Evolutionary conservation across 2,888 invertebrate genomes (phyloP).

Genomic region (Perithous albicinctus): DNA sequence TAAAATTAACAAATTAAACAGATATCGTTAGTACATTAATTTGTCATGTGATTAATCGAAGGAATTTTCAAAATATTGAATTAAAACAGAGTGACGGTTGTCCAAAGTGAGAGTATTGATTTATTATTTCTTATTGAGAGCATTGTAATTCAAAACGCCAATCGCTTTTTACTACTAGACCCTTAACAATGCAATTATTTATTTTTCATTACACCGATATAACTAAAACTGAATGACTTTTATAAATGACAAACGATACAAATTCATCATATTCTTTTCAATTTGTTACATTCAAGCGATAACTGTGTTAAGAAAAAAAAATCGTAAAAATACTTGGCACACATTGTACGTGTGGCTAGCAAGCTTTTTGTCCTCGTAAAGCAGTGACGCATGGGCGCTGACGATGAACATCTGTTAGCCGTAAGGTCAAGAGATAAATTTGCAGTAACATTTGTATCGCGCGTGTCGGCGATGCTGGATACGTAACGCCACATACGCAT

Average conservation of each 20-base stretch:
- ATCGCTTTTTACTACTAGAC: too few species aligned
- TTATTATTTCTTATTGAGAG: too few species aligned
- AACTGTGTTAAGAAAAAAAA: neutral
- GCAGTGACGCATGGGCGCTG: neutral
- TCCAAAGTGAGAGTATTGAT: too few species aligned
- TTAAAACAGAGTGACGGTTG: too few species aligned
- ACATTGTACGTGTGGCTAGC: neutral
- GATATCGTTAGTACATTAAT: too few species aligned
- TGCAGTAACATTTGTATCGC: slow-evolving; percentile 28
- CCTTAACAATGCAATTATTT: too few species aligned
- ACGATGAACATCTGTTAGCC: slow-evolving; percentile 1
- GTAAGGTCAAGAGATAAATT: slow-evolving; percentile 35
- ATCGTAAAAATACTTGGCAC: neutral
- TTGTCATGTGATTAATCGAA: too few species aligned
- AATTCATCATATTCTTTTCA: neutral
- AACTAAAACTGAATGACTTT: neutral
- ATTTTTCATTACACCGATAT: neutral
- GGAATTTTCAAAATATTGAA: too few species aligned
- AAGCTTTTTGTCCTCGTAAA: neutral
- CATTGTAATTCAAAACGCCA: too few species aligned
- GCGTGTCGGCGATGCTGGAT: slow-evolving; percentile 28
- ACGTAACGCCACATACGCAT: neutral
- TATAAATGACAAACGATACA: neutral
- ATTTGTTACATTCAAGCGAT: neutral
- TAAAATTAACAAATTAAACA: too few species aligned